Percentiles rank a stretch among this genome's conserved stretches.
Conservation (phyloP, 2,113 vertebrate genomes). For the Oreochromis niloticus region DNA sequence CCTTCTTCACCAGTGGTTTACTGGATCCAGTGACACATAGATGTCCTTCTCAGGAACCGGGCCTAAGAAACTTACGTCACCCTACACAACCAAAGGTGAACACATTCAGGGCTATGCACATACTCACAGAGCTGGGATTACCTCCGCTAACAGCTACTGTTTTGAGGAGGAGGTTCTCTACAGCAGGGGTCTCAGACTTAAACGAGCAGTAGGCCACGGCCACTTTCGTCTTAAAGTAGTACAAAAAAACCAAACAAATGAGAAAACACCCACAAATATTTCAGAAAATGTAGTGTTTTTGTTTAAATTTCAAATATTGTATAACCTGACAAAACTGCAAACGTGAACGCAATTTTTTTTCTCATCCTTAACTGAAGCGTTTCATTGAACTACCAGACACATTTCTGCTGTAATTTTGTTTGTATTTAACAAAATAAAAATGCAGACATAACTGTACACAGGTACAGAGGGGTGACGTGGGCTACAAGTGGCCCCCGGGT, state of each 20-base stretch:
- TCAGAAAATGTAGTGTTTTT: not conserved
- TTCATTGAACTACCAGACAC: too few species aligned
- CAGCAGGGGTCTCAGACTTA: not conserved
- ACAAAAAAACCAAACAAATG: rapidly evolving
- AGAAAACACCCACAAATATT: not conserved
- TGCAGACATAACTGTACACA: not conserved
- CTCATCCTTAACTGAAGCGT: too few species aligned
- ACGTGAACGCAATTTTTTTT: too few species aligned
- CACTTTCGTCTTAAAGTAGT: not conserved
- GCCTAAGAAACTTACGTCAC: too few species aligned
- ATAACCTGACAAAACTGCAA: rapidly evolving
- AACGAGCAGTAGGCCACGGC: not conserved
- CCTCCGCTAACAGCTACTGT: not conserved
- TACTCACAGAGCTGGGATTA: not conserved
- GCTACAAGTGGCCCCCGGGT: not conserved
- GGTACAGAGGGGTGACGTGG: not conserved
- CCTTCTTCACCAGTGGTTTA: not conserved
- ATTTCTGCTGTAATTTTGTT: too few species aligned
- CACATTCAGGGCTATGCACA: not conserved
- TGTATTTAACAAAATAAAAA: not conserved
- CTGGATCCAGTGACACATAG: not conserved
- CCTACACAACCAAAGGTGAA: not conserved
- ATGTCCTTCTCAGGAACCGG: rapidly evolving
- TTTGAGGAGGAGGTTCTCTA: not conserved
- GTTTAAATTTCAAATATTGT: not conserved